phyloP scores from a whole-genome alignment of 2,888 invertebrate genomes.

The Rhagophthalmus giganteus region DNA sequence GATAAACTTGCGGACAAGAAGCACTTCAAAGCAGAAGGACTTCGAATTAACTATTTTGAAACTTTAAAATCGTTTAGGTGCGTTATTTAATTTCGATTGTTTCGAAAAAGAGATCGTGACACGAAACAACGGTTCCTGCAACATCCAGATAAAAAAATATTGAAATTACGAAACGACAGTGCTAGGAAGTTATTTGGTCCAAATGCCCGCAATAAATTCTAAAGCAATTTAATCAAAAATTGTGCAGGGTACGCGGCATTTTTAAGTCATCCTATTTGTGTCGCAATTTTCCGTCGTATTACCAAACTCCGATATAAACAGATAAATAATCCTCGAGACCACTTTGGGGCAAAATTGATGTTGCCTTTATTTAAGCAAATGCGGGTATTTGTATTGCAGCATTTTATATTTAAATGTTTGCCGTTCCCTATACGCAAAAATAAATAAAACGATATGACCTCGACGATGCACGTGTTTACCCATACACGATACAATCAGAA shows the following conservation, averaged over 20 bases:
- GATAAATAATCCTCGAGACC: slow-evolving; percentile 17
- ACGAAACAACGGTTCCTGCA: not conserved
- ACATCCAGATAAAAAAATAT: slow-evolving; percentile 15
- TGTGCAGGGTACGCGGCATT: slow-evolving; percentile 23
- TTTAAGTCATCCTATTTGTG: slow-evolving; percentile 23
- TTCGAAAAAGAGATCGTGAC: not conserved
- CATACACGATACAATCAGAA: no score
- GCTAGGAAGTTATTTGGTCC: slow-evolving; percentile 22
- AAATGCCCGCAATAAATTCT: slow-evolving; percentile 26
- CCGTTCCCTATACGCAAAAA: no score
- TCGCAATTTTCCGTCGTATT: slow-evolving; percentile 20
- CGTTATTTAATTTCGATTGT: no score
- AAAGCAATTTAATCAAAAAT: slow-evolving; percentile 29
- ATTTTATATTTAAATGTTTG: not conserved
- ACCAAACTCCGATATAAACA: slow-evolving; percentile 21
- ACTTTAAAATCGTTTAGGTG: no score
- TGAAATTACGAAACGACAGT: slow-evolving; percentile 16
- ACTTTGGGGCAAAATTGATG: slow-evolving; percentile 3
- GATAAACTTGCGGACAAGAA: no score
- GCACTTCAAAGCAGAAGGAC: no score
- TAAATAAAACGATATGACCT: no score
- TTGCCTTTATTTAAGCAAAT: slow-evolving; percentile 5
- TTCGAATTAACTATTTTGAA: no score
- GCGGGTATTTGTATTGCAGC: slow-evolving; percentile 2
- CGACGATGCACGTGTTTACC: no score